Evolutionary conservation across 2,888 invertebrate species (phyloP), one percentile per base, ranked within the genome.

Genomic region (Andrena minutula): DNA sequence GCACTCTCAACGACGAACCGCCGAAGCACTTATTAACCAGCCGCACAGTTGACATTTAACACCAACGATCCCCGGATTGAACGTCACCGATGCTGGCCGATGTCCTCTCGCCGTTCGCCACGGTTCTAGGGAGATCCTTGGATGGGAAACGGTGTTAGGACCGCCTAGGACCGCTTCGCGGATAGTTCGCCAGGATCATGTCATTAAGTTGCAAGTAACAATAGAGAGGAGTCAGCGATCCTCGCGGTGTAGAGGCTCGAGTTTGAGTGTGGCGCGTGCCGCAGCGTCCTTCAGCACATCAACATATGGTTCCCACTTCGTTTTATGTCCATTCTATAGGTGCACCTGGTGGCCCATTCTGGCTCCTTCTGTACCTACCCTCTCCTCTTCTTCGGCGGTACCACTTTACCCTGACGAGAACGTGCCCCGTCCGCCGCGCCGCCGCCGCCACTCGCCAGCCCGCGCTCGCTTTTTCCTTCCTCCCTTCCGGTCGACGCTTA

Each of bases 251-350:
- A 90, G 88, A 90, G 91, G 92, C 86, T 89, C 90, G 88, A 88
- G 91, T 91, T 91, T 91, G 90, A 93, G 90, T 93, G 93, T 91
- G 92, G 92, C 93, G 91, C 93, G 93, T 93, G 93, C 93, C 93
- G 74, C 84, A 87, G 87, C 90, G 91, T 90, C 90, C 90, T 91
- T 89, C 89, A 88, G 85, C 89, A 86, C 90, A 90, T 92, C 91
- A 93, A 93, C 93, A 93, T 94, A 93, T 94, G 93, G 90, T 92
- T 90, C 88, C 89, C 90, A 90, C 91, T 90, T 91, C 89, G 90
- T 89, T 92, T 90, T 85, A 89, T 88, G 90, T 89, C 92, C 92
- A 93, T 93, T 93, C 79, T 82, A 75, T 86, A 70, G 86, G 79
- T 88, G 83, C 88, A 88, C 88, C 88, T 88, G 88, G 88, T 86